Percentiles rank a stretch among this genome's conserved stretches.
These are phyloP conservation scores for Florisuga fusca DNA, from an alignment of 2,797 vertebrate genomes.

Conservation along the genomic window DNA sequence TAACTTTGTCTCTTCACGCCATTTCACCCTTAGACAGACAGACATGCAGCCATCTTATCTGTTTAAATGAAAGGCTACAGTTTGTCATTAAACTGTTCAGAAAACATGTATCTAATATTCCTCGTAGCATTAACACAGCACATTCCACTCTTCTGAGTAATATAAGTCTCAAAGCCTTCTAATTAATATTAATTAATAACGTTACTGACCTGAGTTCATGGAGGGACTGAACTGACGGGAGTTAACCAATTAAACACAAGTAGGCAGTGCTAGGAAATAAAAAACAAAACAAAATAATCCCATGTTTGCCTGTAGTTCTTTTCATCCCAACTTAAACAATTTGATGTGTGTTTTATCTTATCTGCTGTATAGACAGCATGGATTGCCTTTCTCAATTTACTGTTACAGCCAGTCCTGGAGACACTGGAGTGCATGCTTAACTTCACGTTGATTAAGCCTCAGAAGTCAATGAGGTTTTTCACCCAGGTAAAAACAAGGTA, in stretches of 20 bases:
- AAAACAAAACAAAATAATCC: not conserved
- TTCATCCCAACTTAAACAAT: not conserved
- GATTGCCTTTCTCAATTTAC: not conserved
- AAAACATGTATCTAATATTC: not conserved
- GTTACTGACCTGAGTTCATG: not conserved
- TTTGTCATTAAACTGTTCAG: not conserved
- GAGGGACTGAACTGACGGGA: not conserved
- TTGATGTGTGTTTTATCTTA: not conserved
- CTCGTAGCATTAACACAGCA: not conserved
- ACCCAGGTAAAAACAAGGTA: not conserved
- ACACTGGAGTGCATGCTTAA: not conserved
- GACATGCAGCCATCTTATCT: accelerated
- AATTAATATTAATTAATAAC: conserved; percentile 2
- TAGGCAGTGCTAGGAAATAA: not conserved
- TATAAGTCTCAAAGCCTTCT: not conserved
- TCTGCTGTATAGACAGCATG: not conserved
- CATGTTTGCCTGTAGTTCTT: not conserved
- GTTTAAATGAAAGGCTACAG: not conserved
- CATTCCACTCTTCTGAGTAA: not conserved
- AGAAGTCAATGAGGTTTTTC: not conserved
- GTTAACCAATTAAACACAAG: not conserved
- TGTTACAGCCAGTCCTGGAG: not conserved
- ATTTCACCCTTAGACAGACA: not conserved
- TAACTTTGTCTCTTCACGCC: not conserved
- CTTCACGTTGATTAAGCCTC: not conserved